Evolutionary conservation across 2,113 vertebrate species (phyloP).

Genomic region (Xenus cinereus): DNA sequence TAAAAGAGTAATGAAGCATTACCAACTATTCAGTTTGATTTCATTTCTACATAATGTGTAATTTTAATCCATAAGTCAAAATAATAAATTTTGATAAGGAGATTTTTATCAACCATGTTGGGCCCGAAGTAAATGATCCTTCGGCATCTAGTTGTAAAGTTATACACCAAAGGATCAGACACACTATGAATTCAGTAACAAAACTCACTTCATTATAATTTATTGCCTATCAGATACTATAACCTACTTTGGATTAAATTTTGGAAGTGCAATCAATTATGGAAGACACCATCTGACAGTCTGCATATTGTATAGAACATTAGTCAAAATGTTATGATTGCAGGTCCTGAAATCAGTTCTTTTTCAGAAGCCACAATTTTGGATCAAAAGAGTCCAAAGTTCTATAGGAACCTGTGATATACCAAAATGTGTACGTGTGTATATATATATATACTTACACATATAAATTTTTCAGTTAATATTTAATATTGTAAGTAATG

Average conservation of each 20-base stretch:
- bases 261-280: slow-evolving; percentile 32
- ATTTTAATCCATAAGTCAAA: neutral
- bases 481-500: neutral
- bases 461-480: neutral
- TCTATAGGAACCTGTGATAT: neutral
- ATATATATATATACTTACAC: neutral
- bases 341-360: neutral
- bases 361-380: neutral
- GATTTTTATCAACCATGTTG: neutral
- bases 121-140: neutral
- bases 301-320: neutral
- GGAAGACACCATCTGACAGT: neutral
- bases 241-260: slow-evolving; percentile 18
- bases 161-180: neutral
- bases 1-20: neutral
- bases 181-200: neutral
- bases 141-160: neutral
- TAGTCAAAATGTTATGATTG: neutral
- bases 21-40: neutral
- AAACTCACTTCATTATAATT: neutral
- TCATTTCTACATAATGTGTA: neutral
- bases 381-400: neutral
- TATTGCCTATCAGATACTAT: slow-evolving; percentile 10
- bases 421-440: neutral
- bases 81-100: neutral